Evolutionary conservation across 1,140 invertebrate species (phyloP), one percentile per base, ranked within the genome.

Genomic region (Andricus grossulariae): DNA sequence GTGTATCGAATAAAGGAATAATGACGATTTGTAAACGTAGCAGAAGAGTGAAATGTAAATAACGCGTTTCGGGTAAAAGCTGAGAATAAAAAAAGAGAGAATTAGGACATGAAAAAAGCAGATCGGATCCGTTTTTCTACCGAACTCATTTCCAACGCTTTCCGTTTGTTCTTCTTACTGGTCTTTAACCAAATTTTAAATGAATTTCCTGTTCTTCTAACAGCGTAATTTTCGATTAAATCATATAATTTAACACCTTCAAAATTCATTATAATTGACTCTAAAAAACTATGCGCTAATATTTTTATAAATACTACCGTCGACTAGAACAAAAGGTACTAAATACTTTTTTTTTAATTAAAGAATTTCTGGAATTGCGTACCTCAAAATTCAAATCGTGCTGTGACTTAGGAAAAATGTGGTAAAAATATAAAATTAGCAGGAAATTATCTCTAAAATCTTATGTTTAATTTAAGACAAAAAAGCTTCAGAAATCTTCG

Each of bases 1-100:
- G 6, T 39, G 25, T 39, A 66, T 66, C n/a, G 60, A n/a, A 32
- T 66, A 39, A 66, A 66, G 32, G 32, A 39, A 66, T 66, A 25
- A 45, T 45, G 16, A 15, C 39, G 21, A 60, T 60, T 60, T 60
- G 25, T 19, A 60, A 60, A 60, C 21, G 57, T 11, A 32, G 57
- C 21, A 60, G 12, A 60, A 60, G 57, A 60, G 15, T 66, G 60
- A 66, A 66, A 77, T 10, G 66, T 66, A 74, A 80, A 75, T 51
- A 76, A 80, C 80, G 76, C 83, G 73, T 66, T 76, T 66, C 15
- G 54, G 66, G 25, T 51, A 71, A 74, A 57, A 80, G 51, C 70
- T 13, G 74, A 74, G 21, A 80, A 16, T 13, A 50, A 16, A 74
- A 73, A 70, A 75, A 55, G 72, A 71, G 70, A 73, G 51, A 71